phyloP scores from a whole-genome alignment of 2,113 vertebrate species.

The crab-eating macaque (Macaca fascicularis) region DNA sequence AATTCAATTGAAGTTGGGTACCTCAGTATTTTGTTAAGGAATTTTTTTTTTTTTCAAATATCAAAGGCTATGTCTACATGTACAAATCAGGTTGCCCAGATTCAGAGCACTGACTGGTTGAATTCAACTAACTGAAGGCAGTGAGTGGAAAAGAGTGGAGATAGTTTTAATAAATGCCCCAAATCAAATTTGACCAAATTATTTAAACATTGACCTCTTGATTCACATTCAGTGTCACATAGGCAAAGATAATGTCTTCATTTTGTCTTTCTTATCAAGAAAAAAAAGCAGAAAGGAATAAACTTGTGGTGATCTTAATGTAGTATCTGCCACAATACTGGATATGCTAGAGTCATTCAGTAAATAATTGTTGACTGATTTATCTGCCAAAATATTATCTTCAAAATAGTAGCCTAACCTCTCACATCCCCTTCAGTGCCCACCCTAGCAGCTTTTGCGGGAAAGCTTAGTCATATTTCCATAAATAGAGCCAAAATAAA shows the following conservation, averaged over 20 bases:
- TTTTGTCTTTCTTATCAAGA: not conserved
- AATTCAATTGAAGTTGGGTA: conserved; percentile 9
- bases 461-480: conserved; percentile 58
- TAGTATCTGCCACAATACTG: not conserved
- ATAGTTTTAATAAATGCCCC: conserved; percentile 20
- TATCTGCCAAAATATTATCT: not conserved
- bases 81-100: conserved; percentile 21
- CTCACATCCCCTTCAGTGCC: not conserved
- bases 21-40: conserved; percentile 27
- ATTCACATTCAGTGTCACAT: not conserved
- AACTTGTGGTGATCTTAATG: not conserved
- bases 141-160: not conserved
- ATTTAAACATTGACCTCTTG: not conserved
- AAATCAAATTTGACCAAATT: conserved; percentile 20
- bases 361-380: conserved; percentile 18
- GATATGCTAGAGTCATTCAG: not conserved
- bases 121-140: conserved; percentile 30
- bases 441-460: not conserved
- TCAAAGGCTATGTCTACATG: not conserved
- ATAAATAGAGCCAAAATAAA: conserved; percentile 51
- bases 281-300: conserved; percentile 25
- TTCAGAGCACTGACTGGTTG: not conserved
- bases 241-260: not conserved
- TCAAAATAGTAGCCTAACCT: conserved; percentile 45
- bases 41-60: conserved; percentile 47